phyloP scores from a whole-genome alignment of 2,113 vertebrate genomes.

The Rhinopomastus cyanomelas region DNA sequence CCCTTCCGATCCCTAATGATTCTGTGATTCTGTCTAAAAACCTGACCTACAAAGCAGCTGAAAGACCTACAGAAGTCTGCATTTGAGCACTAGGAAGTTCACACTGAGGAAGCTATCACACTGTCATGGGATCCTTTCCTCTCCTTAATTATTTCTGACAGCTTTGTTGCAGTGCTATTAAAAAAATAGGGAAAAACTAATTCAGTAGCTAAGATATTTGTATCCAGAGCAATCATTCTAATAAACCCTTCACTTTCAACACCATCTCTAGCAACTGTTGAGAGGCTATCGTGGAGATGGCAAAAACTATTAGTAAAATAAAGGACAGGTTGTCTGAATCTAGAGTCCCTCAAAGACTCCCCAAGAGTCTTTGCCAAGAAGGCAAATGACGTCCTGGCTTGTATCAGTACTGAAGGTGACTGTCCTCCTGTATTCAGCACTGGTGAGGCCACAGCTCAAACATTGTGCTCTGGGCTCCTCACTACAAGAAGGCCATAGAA shows the following conservation, averaged over 20 bases:
- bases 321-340: accelerated
- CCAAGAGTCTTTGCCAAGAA: background rate
- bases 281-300: background rate
- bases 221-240: background rate
- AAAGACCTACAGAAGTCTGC: background rate
- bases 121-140: background rate
- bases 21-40: background rate
- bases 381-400: no score
- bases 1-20: no score
- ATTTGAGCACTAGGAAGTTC: background rate
- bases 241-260: background rate
- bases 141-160: background rate
- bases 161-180: background rate
- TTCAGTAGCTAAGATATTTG: background rate
- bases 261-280: background rate
- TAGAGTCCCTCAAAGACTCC: background rate
- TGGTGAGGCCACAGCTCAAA: no score
- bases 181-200: no score
- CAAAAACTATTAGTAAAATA: background rate
- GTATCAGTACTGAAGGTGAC: no score
- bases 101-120: no score
- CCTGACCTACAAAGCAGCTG: background rate
- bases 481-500: no score
- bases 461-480: no score
- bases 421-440: no score